These are phyloP conservation scores for Propithecus deckenii DNA, from an alignment of 2,797 vertebrate species.

Conservation along the genomic window DNA sequence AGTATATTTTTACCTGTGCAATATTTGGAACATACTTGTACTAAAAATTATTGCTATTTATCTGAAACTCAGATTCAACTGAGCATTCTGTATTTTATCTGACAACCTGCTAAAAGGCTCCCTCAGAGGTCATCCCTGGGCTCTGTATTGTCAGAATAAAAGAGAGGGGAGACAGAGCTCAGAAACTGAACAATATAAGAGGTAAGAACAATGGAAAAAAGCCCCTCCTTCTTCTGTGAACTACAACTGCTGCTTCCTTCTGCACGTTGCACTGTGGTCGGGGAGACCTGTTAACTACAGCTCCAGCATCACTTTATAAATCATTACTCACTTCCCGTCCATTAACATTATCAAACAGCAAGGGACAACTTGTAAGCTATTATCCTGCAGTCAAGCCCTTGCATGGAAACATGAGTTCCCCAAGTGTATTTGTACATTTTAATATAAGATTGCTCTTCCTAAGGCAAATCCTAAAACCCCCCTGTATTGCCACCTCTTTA, in stretches of 20 bases:
- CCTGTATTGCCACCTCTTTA: not conserved
- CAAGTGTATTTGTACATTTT: not conserved
- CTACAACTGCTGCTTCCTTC: not conserved
- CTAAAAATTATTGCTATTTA: not conserved
- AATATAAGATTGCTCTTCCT: not conserved
- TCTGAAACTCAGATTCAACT: not conserved
- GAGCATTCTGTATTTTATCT: not conserved
- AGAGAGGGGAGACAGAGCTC: fast-evolving
- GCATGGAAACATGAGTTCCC: not conserved
- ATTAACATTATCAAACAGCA: not conserved
- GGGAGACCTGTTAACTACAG: not conserved
- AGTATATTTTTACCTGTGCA: not conserved
- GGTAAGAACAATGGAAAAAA: not conserved
- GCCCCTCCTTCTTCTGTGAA: not conserved
- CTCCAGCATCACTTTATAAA: not conserved
- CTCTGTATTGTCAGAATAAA: not conserved
- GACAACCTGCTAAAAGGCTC: not conserved
- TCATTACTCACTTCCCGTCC: slow-evolving; percentile 59
- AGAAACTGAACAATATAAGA: not conserved
- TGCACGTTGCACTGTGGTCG: not conserved
- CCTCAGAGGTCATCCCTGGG: not conserved
- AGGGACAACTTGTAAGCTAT: slow-evolving; percentile 1
- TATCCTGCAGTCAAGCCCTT: not conserved
- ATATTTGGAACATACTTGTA: not conserved
- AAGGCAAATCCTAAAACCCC: not conserved